phyloP scores from a whole-genome alignment of 2,113 vertebrate species.

The Crotalus tigris region DNA sequence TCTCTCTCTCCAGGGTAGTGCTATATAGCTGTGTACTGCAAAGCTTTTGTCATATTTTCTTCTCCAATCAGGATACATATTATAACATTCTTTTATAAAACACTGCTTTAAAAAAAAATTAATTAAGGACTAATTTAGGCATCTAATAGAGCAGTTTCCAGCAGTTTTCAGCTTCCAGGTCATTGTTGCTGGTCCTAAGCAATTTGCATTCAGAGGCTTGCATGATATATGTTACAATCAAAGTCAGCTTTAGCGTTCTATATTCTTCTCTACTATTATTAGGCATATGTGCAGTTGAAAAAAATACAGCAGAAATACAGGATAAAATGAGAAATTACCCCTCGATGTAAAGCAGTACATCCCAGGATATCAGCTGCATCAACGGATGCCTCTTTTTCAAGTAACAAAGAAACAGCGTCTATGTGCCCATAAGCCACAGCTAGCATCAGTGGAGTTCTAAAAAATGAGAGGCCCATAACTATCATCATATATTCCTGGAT shows the following conservation, averaged over 20 bases:
- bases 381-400: slow-evolving; percentile 90
- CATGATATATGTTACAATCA: background rate
- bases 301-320: slow-evolving; percentile 17
- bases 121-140: background rate
- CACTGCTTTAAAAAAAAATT: background rate
- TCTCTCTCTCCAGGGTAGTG: background rate
- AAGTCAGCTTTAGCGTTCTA: background rate
- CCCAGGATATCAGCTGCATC: slow-evolving; percentile 83
- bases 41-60: background rate
- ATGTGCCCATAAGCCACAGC: slow-evolving; percentile 92
- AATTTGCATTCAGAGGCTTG: background rate
- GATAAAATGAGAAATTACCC: slow-evolving; percentile 71
- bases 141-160: background rate
- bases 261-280: background rate
- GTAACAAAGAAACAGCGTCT: slow-evolving; percentile 89
- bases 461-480: slow-evolving; percentile 27
- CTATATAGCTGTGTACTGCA: background rate
- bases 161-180: background rate
- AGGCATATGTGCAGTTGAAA: background rate
- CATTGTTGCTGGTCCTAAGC: background rate
- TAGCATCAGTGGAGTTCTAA: slow-evolving; percentile 93
- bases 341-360: slow-evolving; percentile 91
- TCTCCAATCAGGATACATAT: background rate
- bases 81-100: background rate
- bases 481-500: background rate